Base-by-base conservation (phyloP, 2,888 invertebrate species). In the Campopleginae sp. region DNA sequence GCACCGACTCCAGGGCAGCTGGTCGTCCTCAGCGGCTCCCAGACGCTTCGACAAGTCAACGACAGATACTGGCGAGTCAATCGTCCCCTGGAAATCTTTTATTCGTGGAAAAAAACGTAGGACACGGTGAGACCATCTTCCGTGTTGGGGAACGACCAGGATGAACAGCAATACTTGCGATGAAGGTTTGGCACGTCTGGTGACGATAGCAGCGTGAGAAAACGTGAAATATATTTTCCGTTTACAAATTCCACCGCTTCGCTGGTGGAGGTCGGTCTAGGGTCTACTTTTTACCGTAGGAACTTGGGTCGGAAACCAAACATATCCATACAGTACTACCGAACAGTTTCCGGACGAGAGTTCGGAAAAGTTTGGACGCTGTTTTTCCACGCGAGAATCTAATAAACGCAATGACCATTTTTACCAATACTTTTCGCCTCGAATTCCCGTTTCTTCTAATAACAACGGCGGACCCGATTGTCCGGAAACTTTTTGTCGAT, bases 21-120 rank as follows among this genome's bases (percentile, higher is more conserved):
- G 92, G 97, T 98, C n/a, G 96, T 97, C 12, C 94, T 99, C 77
- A 97, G 96, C 90, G 98, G 98, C 17, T 96, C 97, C 84, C 97
- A 98, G 93, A 98, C 98, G 0, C 94, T 99, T 86, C 96, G 98
- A 70, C 98, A 98, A 94, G 97, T 99, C 42, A 98, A 98, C 93
- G 98, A 98, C 92, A 98, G 98, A 93, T 98, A 98, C 94, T 98
- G 98, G 98, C 94, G 96, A 94, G 96, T 97, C 1, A 98, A 98
- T 95, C 98, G 98, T 94, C 99, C 99, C 0, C 95, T 99, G 94
- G 99, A 99, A 94, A 98, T 99, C 97, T 99, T 96, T 94, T 99
- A 98, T 94, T 97, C 98, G 0, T 98, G 98, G 96, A 98, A 98
- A 93, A 97, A 97, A 94, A 96, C 96, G 94, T 96, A 96, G 95